Evolutionary conservation across 1,140 invertebrate genomes (phyloP), one percentile per base, ranked within the genome.

Genomic region (Acromyrmex charruanus): DNA sequence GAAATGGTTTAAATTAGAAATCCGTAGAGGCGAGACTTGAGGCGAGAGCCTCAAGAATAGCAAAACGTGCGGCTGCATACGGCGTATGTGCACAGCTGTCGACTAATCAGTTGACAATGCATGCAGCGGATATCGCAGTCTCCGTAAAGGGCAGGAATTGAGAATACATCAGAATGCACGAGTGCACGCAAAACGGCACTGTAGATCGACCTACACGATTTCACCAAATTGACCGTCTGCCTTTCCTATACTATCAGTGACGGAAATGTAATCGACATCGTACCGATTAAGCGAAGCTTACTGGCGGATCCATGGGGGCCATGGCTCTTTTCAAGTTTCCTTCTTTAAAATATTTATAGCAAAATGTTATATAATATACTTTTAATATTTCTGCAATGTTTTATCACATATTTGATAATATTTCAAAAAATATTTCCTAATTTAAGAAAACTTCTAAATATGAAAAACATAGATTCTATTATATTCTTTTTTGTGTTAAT

Each of bases 21-120:
- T 84, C n/a, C n/a, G 66, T 55, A 39, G 14, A 69, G 31, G 61
- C 51, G 51, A 16, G 65, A 69, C 21, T 66, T 44, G 74, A n/a
- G 12, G 35, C 53, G 7, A 69, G 16, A 44, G 77, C 55, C 28
- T 25, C 74, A 31, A 44, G 82, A 85, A 59, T 51, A 53, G 74
- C n/a, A 68, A 74, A 49, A 82, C 80, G 66, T 10, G 21, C 25
- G 53, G 9, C 16, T 18, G 39, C 44, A 49, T 35, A 25, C 28
- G 61, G 79, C 21, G 16, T 59, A 44, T 80, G 53, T 71, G 77
- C 77, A 39, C 85, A 86, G 77, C 65, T 86, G 85, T 86, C 77
- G 77, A 39, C 63, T 59, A 81, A 69, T 86, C 77, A 66, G 51
- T 59, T 58, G 53, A 79, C 77, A 58, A 69, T 69, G 35, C 63